Evolutionary conservation across 2,113 vertebrate species (phyloP).

Genomic region (Protomyctophum bolini): DNA sequence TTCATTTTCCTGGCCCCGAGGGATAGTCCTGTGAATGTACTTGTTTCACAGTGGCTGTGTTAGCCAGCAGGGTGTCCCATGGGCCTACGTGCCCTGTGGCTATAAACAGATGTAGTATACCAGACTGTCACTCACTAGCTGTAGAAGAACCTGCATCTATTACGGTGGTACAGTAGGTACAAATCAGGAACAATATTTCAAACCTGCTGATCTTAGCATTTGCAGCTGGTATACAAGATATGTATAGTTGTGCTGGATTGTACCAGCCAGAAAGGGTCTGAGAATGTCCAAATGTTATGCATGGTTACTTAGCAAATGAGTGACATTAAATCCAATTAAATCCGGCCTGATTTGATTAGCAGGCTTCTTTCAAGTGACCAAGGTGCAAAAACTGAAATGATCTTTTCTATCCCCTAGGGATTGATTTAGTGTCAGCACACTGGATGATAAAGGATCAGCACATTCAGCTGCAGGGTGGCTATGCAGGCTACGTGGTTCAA

Average conservation of each 20-base stretch:
- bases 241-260: background rate
- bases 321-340: slow-evolving; percentile 44
- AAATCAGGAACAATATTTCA: background rate
- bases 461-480: background rate
- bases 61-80: slow-evolving; percentile 60
- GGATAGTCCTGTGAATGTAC: slow-evolving; percentile 55
- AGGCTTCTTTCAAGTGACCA: slow-evolving; percentile 37
- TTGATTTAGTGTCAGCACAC: slow-evolving; percentile 38
- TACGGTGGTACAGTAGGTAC: background rate
- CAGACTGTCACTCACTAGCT: slow-evolving; percentile 27
- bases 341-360: slow-evolving; percentile 58
- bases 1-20: slow-evolving; percentile 67
- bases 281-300: slow-evolving; percentile 26
- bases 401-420: slow-evolving; percentile 40
- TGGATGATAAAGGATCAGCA: background rate
- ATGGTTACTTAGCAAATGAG: slow-evolving; percentile 33
- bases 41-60: slow-evolving; percentile 51
- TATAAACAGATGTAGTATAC: slow-evolving; percentile 52
- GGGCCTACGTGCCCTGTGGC: slow-evolving; percentile 32
- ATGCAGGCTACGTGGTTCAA: background rate
- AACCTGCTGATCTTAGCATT: background rate
- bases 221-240: background rate
- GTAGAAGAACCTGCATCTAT: background rate
- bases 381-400: slow-evolving; percentile 30
- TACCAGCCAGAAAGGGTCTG: background rate